Conservation (phyloP, 2,797 vertebrate genomes). For the Rhyacichthys aspro region DNA sequence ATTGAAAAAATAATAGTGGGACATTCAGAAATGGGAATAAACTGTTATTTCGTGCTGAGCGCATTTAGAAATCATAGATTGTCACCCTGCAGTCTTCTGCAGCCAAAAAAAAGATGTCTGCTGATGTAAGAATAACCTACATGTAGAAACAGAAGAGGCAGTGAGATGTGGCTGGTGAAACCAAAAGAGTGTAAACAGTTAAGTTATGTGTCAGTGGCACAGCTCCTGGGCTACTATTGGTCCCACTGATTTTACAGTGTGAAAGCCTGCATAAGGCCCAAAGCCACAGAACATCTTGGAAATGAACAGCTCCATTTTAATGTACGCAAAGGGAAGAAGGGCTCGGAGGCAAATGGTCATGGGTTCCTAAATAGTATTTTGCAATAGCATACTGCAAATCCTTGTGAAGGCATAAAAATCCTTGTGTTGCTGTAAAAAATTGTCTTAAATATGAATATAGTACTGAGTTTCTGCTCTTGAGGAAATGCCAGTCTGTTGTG, state of each 20-base stretch:
- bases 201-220: constrained; percentile 16
- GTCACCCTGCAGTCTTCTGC: constrained; percentile 42
- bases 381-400: constrained; percentile 86
- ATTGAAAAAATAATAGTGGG: constrained; percentile 5
- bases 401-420: constrained; percentile 92
- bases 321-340: constrained; percentile 13
- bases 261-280: constrained; percentile 10
- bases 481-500: constrained; percentile 80
- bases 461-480: constrained; percentile 92
- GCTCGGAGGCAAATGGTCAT: constrained; percentile 49
- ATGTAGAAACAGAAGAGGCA: constrained; percentile 13
- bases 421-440: constrained; percentile 92
- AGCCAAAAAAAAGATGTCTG: background rate
- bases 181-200: constrained; percentile 35
- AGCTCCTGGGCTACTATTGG: constrained; percentile 22
- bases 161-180: constrained; percentile 12
- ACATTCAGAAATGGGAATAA: constrained; percentile 2
- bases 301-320: constrained; percentile 38
- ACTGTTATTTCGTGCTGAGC: constrained; percentile 5
- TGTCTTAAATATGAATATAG: constrained; percentile 98
- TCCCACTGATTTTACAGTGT: constrained; percentile 22
- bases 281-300: constrained; percentile 21
- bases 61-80: constrained; percentile 28
- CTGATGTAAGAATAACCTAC: constrained; percentile 1
- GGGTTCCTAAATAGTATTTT: constrained; percentile 80